Conservation (phyloP, 2,888 invertebrate genomes). For the Protonemura montana region DNA sequence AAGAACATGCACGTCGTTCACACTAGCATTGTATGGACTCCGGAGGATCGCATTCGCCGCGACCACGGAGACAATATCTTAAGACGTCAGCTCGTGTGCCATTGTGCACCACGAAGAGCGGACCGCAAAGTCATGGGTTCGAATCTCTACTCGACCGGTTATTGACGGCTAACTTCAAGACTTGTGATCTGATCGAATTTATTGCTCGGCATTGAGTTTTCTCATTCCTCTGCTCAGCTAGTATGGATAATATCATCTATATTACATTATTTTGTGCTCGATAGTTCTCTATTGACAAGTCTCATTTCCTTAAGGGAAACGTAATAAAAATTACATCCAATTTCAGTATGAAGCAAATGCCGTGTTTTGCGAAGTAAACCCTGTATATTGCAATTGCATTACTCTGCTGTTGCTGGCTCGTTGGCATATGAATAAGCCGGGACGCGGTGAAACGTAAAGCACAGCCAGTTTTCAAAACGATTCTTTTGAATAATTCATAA, state of each 20-base stretch:
- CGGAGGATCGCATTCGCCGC: neutral
- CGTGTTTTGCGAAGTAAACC: neutral
- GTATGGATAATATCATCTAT: conserved; percentile 13
- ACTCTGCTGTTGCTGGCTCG: neutral
- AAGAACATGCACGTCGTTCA: neutral
- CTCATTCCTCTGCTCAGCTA: neutral
- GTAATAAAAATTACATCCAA: conserved; percentile 22
- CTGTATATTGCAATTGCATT: neutral
- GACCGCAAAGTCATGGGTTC: conserved; percentile 18
- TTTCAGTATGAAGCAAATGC: conserved; percentile 23
- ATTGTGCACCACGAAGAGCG: neutral
- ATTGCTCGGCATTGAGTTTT: neutral
- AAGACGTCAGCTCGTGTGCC: neutral
- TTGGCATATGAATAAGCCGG: neutral
- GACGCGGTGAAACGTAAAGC: conserved; percentile 1
- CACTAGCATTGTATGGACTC: neutral
- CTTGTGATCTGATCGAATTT: neutral
- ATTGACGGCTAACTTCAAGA: conserved; percentile 13
- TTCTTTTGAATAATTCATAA: conserved; percentile 35
- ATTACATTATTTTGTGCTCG: conserved; percentile 22
- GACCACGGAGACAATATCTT: neutral
- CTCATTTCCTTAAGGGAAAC: neutral
- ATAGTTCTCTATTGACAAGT: neutral
- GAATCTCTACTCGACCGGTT: neutral
- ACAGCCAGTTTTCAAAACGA: conserved; percentile 25